phyloP scores from a whole-genome alignment of 2,888 invertebrate genomes.

The Sturmia bella region DNA sequence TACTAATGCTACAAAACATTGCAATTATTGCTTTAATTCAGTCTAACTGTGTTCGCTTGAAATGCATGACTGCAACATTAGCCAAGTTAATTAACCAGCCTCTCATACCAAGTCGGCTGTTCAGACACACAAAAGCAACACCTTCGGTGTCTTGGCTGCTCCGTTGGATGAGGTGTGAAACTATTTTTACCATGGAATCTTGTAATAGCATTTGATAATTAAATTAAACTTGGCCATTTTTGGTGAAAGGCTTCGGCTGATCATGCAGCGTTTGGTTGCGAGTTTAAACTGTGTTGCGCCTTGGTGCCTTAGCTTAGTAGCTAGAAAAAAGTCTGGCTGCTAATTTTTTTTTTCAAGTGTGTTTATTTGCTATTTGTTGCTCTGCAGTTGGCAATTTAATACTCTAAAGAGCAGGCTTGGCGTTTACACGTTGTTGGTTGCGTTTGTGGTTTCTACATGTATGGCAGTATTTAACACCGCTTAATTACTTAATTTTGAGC shows the following conservation, averaged over 20 bases:
- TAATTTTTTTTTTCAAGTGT: background rate
- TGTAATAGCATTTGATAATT: constrained; percentile 70
- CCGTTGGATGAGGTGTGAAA: constrained; percentile 69
- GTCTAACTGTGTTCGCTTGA: constrained; percentile 16
- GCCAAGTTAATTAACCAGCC: constrained; percentile 60
- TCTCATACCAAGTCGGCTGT: constrained; percentile 7
- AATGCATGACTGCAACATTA: constrained; percentile 62
- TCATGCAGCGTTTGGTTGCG: constrained; percentile 58
- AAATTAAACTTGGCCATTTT: constrained; percentile 71
- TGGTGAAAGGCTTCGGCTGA: constrained; percentile 56
- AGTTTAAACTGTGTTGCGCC: constrained; percentile 33
- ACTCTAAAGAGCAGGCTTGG: constrained; percentile 43
- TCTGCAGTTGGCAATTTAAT: constrained; percentile 54
- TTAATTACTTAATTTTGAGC: constrained; percentile 69
- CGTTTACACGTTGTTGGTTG: constrained; percentile 15
- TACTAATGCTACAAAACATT: constrained; percentile 3
- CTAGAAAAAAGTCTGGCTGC: constrained; percentile 3
- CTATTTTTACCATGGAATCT: constrained; percentile 70
- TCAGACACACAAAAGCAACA: constrained; percentile 19
- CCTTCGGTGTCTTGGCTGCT: constrained; percentile 42
- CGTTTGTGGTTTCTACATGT: constrained; percentile 61
- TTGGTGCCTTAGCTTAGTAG: constrained; percentile 3
- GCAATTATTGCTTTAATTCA: constrained; percentile 21
- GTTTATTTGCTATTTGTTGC: constrained; percentile 12
- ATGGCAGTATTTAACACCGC: constrained; percentile 68